A percentile compares a stretch with the other conserved stretches of the same genome.
Conservation (phyloP, 2,113 vertebrate genomes). For the Heterocephalus glaber region DNA sequence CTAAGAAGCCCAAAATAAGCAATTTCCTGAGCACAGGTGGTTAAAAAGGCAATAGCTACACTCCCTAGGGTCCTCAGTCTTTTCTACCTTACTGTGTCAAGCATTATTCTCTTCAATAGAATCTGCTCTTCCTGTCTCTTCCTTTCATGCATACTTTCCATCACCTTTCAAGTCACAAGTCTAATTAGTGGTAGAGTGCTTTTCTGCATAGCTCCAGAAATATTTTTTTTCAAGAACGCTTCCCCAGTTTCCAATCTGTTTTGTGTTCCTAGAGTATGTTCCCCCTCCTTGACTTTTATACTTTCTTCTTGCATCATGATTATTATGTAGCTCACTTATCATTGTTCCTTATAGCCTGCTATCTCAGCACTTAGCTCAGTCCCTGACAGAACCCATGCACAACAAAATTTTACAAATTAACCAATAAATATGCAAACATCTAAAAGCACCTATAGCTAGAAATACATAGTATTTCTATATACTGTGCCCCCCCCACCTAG, state of each 20-base stretch:
- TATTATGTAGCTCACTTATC: neutral
- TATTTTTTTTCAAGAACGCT: neutral
- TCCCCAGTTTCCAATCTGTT: neutral
- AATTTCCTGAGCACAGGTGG: neutral
- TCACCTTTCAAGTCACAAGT: neutral
- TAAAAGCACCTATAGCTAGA: neutral
- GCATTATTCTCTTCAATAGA: neutral
- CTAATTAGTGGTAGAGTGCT: neutral
- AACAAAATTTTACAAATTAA: constrained; percentile 28
- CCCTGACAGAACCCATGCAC: neutral
- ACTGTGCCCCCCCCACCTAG: neutral
- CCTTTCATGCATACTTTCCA: neutral
- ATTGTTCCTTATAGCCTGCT: neutral
- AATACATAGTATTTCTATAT: neutral
- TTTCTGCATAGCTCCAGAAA: neutral
- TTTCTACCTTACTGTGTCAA: neutral
- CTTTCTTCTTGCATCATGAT: neutral
- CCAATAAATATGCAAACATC: neutral
- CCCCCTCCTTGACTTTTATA: fast-evolving
- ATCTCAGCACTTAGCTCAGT: neutral
- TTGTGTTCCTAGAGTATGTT: neutral
- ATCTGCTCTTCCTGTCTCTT: neutral
- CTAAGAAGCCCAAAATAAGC: neutral
- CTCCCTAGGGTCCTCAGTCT: neutral
- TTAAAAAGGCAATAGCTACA: neutral